These are phyloP conservation scores for Caenorhabditis uteleia DNA, from an alignment of 2,888 invertebrate genomes.

Conservation along the genomic window DNA sequence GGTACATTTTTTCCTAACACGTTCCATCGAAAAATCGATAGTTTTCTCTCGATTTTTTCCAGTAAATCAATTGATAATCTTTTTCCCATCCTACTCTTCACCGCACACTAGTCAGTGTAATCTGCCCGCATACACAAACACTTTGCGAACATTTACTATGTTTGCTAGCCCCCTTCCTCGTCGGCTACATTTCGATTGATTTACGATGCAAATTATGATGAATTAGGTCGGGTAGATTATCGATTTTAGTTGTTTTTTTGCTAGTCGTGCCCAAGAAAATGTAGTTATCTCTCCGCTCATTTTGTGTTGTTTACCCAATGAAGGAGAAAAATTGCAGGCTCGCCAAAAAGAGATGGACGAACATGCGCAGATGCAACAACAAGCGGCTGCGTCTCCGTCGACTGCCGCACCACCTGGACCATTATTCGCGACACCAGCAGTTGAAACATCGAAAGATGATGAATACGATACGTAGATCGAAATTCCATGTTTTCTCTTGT, in stretches of 20 bases:
- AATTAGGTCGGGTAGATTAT: no score
- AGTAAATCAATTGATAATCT: neutral
- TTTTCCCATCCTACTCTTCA: no score
- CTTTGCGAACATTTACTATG: no score
- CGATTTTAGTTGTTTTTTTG: neutral
- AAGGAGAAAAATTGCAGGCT: slow-evolving; percentile 9
- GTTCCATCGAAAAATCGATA: neutral
- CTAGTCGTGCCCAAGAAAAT: neutral
- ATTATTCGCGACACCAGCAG: slow-evolving; percentile 5
- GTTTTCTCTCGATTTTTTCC: neutral
- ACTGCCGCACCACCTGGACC: slow-evolving; percentile 9
- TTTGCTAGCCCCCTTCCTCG: no score
- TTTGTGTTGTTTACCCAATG: neutral
- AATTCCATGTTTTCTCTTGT: no score
- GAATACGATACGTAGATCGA: slow-evolving; percentile 33
- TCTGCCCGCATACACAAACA: no score
- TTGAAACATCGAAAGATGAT: slow-evolving; percentile 12
- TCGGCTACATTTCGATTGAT: no score
- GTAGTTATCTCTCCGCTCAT: neutral
- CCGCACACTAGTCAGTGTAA: no score
- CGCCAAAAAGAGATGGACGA: slow-evolving; percentile 29
- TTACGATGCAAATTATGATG: no score
- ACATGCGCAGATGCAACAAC: slow-evolving; percentile 31
- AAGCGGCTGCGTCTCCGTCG: slow-evolving; percentile 5
- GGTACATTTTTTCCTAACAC: slow-evolving; percentile 66